Evolutionary conservation across 2,888 invertebrate genomes (phyloP).

Genomic region (Sycophila texana): DNA sequence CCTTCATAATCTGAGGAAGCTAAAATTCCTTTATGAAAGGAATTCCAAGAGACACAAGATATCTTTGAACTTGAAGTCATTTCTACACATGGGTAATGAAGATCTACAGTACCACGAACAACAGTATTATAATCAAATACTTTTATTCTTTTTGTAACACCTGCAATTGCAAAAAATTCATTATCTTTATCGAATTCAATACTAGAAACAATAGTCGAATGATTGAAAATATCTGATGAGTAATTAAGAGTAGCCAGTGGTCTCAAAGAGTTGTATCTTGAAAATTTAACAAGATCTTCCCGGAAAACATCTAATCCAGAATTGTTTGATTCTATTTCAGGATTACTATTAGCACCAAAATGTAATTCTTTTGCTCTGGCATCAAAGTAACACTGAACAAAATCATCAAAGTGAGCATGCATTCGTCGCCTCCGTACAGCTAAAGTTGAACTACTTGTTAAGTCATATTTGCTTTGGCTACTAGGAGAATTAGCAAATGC

Average conservation of each 20-base stretch:
- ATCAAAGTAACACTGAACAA: conserved; percentile 90
- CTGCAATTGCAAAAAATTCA: conserved; percentile 96
- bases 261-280: conserved; percentile 85
- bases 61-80: conserved; percentile 95
- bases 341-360: conserved; percentile 76
- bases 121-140: conserved; percentile 93
- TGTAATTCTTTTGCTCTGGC: conserved; percentile 85
- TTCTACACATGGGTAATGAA: conserved; percentile 94
- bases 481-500: conserved; percentile 60
- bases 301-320: conserved; percentile 86
- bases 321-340: conserved; percentile 64
- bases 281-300: conserved; percentile 91
- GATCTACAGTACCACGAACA: conserved; percentile 89
- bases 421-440: conserved; percentile 85
- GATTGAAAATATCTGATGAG: conserved; percentile 91
- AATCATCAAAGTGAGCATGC: conserved; percentile 92
- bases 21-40: conserved; percentile 90
- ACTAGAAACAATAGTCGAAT: conserved; percentile 91
- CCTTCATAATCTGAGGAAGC: conserved; percentile 97
- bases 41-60: conserved; percentile 96
- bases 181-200: conserved; percentile 98
- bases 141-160: conserved; percentile 95
- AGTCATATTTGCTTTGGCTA: conserved; percentile 63
- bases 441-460: conserved; percentile 76
- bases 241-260: conserved; percentile 92